Conservation (phyloP, 2,888 invertebrate species). For the Conistra vaccinii region DNA sequence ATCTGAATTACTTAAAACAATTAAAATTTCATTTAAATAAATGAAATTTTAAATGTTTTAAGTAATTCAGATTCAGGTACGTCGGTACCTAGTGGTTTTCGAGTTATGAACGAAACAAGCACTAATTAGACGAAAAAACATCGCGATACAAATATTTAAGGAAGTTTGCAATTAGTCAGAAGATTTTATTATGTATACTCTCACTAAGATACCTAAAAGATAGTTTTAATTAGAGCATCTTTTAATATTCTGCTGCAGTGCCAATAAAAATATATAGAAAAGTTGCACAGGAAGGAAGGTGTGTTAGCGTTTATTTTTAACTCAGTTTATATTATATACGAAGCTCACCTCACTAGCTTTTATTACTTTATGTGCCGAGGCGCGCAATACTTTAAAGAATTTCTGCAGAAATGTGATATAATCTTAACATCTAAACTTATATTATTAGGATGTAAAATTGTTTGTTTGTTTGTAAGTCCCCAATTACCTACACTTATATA, state of each 20-base stretch:
- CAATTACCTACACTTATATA: too few relatives aligned
- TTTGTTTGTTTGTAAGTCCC: too few relatives aligned
- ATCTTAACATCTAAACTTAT: not conserved
- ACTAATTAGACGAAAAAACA: not conserved
- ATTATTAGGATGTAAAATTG: too few relatives aligned
- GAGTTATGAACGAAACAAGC: not conserved
- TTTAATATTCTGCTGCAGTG: constrained; percentile 22
- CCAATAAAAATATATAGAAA: constrained; percentile 1
- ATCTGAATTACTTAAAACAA: too few relatives aligned
- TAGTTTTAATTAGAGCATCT: constrained; percentile 1
- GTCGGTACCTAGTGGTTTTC: not conserved
- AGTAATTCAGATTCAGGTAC: too few relatives aligned
- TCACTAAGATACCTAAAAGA: not conserved
- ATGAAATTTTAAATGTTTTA: too few relatives aligned
- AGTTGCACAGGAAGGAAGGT: constrained; percentile 5
- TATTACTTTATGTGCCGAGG: not conserved
- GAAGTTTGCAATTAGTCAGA: not conserved
- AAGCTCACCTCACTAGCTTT: constrained; percentile 1
- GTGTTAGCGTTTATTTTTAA: constrained; percentile 26
- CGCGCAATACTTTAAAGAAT: not conserved
- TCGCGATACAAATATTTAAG: not conserved
- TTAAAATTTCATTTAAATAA: too few relatives aligned
- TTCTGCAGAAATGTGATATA: constrained; percentile 2
- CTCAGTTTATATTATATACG: not conserved
- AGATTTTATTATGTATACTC: not conserved